Base-by-base conservation (phyloP, 2,888 invertebrate species). In the Gandaritis pyraliata region DNA sequence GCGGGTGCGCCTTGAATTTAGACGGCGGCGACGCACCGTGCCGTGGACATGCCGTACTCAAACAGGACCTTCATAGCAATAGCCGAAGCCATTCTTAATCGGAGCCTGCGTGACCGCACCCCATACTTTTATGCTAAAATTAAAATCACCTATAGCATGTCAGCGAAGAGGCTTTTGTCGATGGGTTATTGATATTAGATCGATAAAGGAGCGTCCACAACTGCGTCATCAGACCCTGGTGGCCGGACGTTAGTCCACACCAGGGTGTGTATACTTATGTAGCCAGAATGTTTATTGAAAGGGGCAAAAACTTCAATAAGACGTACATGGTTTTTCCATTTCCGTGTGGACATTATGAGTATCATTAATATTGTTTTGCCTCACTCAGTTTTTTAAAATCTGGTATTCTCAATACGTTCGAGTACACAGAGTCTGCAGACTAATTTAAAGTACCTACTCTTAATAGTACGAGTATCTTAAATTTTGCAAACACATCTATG, bases 161-260 rank as follows among this genome's bases (percentile, higher is more conserved):
- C 80, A 81, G 75, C 76, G 72, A 77, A 78, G 82, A 82, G 83
- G 81, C 86, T 85, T 87, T 88, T 84, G 85, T 83, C 80, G 87
- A 87, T 87, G 82, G 88, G 87, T 88, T 90, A 91, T 90, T 88
- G 88, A 90, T 88, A 88, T 86, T 82, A 82, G 80, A 78, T 80
- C 83, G 85, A 83, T 81, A 81, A 83, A 81, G 86, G 85, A 75
- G 85, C 80, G 85, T 78, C 86, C 71, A n/a, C n/a, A 79, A 74
- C 78, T 72, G 74, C 77, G 81, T 83, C 86, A 87, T 87, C 85
- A 83, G 85, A 55, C 39, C 43, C 53, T 39, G 47, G 43, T 84
- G 83, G 82, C 79, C 69, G 79, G 77, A 71, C 63, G 75, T 75
- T 72, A 36, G 36, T 45, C 43, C 41, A 29, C 15, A 38, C 10